phyloP scores from a whole-genome alignment of 2,113 vertebrate genomes.

The Zosterops hypoxanthus region DNA sequence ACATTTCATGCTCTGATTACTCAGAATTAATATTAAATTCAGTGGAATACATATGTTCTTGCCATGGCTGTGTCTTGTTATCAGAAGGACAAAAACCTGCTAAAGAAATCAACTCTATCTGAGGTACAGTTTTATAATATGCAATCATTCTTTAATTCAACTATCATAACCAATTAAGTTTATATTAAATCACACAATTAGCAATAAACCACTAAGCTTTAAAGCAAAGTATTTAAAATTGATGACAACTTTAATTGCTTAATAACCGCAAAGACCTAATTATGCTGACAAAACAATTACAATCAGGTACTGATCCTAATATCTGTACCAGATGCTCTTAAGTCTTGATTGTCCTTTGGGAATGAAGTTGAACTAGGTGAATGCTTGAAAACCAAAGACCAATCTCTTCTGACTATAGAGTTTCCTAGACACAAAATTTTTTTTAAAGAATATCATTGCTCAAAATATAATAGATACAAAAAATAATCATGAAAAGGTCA shows the following conservation, averaged over 20 bases:
- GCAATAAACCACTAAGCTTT: background rate
- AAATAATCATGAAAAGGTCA: background rate
- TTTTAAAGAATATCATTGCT: background rate
- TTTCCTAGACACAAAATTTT: background rate
- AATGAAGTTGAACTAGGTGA: background rate
- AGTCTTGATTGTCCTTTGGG: background rate
- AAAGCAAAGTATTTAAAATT: background rate
- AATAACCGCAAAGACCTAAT: background rate
- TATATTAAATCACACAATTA: background rate
- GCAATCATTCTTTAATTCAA: background rate
- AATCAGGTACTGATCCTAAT: background rate
- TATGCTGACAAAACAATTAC: slow-evolving; percentile 6
- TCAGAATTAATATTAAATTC: background rate
- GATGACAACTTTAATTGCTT: background rate
- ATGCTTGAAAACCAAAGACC: background rate
- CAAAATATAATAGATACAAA: background rate
- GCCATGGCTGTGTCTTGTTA: background rate
- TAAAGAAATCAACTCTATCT: background rate
- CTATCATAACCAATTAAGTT: background rate
- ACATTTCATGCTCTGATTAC: background rate
- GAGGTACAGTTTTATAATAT: background rate
- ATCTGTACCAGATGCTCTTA: background rate
- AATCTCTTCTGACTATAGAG: background rate
- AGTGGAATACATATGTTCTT: background rate
- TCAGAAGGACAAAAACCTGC: background rate